These are phyloP conservation scores for Tringa solitaria DNA, from an alignment of 2,113 vertebrate genomes.

Conservation along the genomic window DNA sequence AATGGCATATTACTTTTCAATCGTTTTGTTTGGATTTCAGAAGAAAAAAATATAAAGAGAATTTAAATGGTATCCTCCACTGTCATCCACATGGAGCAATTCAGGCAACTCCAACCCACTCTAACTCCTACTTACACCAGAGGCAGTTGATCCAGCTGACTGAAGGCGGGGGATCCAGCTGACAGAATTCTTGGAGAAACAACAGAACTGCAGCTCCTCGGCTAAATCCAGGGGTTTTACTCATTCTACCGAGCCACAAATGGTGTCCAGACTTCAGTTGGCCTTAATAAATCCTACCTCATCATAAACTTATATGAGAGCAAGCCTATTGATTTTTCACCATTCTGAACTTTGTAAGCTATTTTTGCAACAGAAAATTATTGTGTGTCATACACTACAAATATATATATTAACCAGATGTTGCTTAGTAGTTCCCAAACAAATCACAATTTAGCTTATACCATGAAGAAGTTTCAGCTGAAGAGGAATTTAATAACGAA, in stretches of 20 bases:
- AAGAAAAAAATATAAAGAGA: background rate
- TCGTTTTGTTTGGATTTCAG: background rate
- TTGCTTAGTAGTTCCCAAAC: background rate
- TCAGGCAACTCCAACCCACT: conserved; percentile 27
- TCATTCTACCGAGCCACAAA: background rate
- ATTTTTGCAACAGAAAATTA: background rate
- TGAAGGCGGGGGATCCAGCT: background rate
- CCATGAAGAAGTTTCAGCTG: background rate
- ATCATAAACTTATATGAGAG: background rate
- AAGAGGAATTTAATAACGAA: background rate
- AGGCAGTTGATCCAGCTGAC: conserved; percentile 31
- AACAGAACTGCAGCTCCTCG: background rate
- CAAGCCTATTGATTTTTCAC: background rate
- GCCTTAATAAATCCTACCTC: background rate
- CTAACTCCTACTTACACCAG: conserved; percentile 11
- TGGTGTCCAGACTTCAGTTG: background rate
- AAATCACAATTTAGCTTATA: background rate
- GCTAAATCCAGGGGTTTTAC: background rate
- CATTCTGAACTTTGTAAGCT: background rate
- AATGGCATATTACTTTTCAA: background rate
- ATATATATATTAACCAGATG: background rate
- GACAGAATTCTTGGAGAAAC: background rate
- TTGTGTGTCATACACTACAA: background rate
- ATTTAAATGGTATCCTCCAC: background rate
- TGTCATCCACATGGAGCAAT: background rate